phyloP scores from a whole-genome alignment of 2,888 invertebrate genomes.

The Tinea semifulvella region DNA sequence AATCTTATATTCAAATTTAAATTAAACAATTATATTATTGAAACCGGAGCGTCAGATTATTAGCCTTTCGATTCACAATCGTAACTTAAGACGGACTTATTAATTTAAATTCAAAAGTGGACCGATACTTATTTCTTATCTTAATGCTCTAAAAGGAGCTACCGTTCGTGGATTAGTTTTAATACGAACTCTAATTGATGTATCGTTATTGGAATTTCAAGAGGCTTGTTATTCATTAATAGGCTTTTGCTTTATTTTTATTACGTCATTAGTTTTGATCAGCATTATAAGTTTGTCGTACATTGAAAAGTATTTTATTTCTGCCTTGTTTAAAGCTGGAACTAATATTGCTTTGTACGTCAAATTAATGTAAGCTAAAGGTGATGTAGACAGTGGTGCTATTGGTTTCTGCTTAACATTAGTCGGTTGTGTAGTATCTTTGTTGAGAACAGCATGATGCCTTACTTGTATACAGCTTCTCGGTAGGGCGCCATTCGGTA shows the following conservation, averaged over 20 bases:
- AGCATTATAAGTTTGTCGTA: no score
- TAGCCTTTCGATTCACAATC: slow-evolving; percentile 1
- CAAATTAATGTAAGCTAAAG: no score
- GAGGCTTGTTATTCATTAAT: not conserved
- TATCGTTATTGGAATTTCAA: slow-evolving; percentile 6
- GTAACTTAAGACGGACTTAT: slow-evolving; percentile 10
- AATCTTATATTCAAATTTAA: slow-evolving; percentile 2
- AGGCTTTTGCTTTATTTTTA: not conserved
- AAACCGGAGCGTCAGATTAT: slow-evolving; percentile 8
- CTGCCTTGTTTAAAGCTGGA: no score
- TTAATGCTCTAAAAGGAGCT: slow-evolving; percentile 22
- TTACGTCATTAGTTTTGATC: no score
- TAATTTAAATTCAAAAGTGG: slow-evolving; percentile 10
- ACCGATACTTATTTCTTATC: slow-evolving; percentile 17
- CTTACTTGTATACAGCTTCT: slow-evolving; percentile 44
- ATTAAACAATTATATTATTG: slow-evolving; percentile 8
- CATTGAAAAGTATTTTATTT: no score
- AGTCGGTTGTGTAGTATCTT: slow-evolving; percentile 32
- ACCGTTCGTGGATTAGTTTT: slow-evolving; percentile 18
- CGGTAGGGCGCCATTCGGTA: slow-evolving; percentile 56
- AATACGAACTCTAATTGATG: slow-evolving; percentile 13
- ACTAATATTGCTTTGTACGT: no score
- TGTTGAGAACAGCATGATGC: slow-evolving; percentile 45
- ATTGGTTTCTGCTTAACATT: slow-evolving; percentile 25
- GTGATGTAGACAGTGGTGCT: no score